These are phyloP conservation scores for Musca domestica DNA, from an alignment of 1,140 invertebrate genomes.

Conservation along the genomic window DNA sequence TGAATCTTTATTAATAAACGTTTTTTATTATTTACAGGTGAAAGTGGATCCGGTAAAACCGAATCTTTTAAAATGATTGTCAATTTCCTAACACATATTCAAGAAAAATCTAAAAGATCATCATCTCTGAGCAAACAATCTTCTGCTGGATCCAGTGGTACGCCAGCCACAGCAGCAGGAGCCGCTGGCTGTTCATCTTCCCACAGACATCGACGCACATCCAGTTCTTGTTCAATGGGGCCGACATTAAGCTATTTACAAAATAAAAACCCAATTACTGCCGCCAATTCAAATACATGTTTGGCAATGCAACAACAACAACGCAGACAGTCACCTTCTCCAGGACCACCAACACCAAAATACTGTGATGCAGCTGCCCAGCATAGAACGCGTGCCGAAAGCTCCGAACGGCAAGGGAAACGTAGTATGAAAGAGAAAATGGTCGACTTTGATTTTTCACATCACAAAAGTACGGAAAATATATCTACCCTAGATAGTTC, in stretches of 20 bases:
- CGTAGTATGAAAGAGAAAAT: slow-evolving; percentile 48
- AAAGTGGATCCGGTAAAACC: slow-evolving; percentile 83
- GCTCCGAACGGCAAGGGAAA: slow-evolving; percentile 44
- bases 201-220: slow-evolving; percentile 37
- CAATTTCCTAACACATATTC: slow-evolving; percentile 76
- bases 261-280: slow-evolving; percentile 36
- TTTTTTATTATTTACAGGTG: slow-evolving; percentile 56
- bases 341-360: slow-evolving; percentile 28
- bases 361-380: slow-evolving; percentile 26
- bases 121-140: slow-evolving; percentile 46
- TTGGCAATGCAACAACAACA: slow-evolving; percentile 20
- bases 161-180: background rate
- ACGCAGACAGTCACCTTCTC: slow-evolving; percentile 42
- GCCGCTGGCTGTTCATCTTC: slow-evolving; percentile 28
- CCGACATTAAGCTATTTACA: slow-evolving; percentile 40
- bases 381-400: slow-evolving; percentile 43
- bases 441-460: slow-evolving; percentile 53
- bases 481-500: slow-evolving; percentile 31
- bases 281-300: slow-evolving; percentile 15
- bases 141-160: slow-evolving; percentile 32
- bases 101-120: slow-evolving; percentile 53
- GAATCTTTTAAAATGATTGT: slow-evolving; percentile 80
- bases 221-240: slow-evolving; percentile 39
- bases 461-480: slow-evolving; percentile 51
- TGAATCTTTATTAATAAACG: background rate